Base-by-base conservation (phyloP, 1,140 invertebrate species). In the Oryzaephilus surinamensis region DNA sequence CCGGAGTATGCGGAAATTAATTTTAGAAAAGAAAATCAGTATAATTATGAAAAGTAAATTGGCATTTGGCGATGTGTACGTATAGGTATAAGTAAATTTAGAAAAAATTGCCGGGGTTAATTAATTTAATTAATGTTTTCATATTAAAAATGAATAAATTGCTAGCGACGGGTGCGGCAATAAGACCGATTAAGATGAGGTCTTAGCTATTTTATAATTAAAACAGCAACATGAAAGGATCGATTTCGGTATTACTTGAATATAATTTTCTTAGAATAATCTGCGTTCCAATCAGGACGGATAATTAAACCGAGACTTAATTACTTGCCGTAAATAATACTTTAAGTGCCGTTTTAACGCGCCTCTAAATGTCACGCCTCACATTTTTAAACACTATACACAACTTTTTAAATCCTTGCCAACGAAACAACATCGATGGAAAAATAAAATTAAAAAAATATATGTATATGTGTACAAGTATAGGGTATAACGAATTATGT, bases 331-430 rank as follows among this genome's bases (percentile, higher is more conserved):
- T 56, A 56, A 56, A 56, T 56, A 54, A 56, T 50, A 45, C 50
- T 56, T 56, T 56, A 57, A 57, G 47, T 52, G 50, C 54, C 43
- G 49, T 54, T 57, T 57, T 57, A 57, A 54, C 52, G 52, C 50
- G 46, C 44, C 51, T 46, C 41, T 57, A 57, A 57, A 54, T 52
- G 54, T 57, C 54, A 57, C 52, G 54, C 48, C 46, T 48, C 38
- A 45, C 45, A 52, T 44, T 52, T 52, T 52, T 46, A 49, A 43
- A 32, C 31, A n/a, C n/a, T n/a, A n/a, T n/a, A n/a, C n/a, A n/a
- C 33, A 39, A 41, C 27, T 42, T 39, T 41, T 37, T 36, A 46
- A 39, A n/a, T n/a, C n/a, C n/a, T 45, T 41, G 43, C 45, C 41
- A 43, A 46, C 46, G 42, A 46, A 36, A 51, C 37, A 43, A 50